Conservation (phyloP, 2,888 invertebrate species). For the Tridacna crocea region DNA sequence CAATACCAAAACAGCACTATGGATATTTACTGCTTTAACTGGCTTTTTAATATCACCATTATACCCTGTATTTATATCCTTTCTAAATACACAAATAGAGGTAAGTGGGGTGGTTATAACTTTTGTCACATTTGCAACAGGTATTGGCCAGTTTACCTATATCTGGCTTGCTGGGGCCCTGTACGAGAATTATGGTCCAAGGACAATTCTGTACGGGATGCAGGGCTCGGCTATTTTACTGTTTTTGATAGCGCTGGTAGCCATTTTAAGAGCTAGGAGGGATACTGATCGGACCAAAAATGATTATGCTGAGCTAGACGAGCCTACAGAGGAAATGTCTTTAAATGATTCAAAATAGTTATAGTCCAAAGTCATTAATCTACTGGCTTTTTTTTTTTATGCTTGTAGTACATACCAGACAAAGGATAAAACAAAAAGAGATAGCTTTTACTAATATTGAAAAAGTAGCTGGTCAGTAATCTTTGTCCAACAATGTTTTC, state of each 20-base stretch:
- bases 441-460: too few species aligned
- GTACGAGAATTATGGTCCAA: slow-evolving; percentile 55
- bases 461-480: too few species aligned
- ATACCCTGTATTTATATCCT: slow-evolving; percentile 60
- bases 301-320: slow-evolving; percentile 4
- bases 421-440: too few species aligned
- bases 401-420: too few species aligned
- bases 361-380: too few species aligned
- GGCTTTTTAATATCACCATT: slow-evolving; percentile 56
- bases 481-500: too few species aligned
- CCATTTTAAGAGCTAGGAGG: slow-evolving; percentile 1
- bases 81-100: slow-evolving; percentile 59
- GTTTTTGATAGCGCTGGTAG: slow-evolving; percentile 39
- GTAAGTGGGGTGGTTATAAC: slow-evolving; percentile 60
- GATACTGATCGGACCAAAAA: neutral
- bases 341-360: slow-evolving; percentile 11
- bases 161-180: slow-evolving; percentile 57
- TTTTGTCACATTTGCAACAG: slow-evolving; percentile 55
- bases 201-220: slow-evolving; percentile 52
- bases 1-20: slow-evolving; percentile 42
- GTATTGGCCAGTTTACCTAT: slow-evolving; percentile 60
- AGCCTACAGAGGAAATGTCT: slow-evolving; percentile 18
- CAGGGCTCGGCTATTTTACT: slow-evolving; percentile 48
- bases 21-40: slow-evolving; percentile 55
- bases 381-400: too few species aligned